Base-by-base conservation (phyloP, 2,797 vertebrate species). In the Cossypha dichroa region DNA sequence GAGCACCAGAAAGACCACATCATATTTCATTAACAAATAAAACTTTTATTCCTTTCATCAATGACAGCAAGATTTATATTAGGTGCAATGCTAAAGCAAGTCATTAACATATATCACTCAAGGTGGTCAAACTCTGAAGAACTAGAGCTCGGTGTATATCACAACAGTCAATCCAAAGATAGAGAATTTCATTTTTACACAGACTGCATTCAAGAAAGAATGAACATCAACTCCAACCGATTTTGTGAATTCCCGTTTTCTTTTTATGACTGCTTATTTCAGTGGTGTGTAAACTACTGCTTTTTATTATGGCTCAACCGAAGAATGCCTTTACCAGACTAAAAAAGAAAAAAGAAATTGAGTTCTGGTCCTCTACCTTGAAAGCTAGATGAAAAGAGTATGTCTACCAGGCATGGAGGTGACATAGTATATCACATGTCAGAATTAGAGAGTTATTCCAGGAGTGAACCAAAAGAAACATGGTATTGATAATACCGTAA, bases 1-100 rank as follows among this genome's bases (percentile, higher is more conserved):
- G 98, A 98, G 94, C 96, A 97, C 96, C 62, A 78, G 97, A 98
- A 97, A 97, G 95, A 94, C 96, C 97, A 98, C 98, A 98, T 98
- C 98, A 98, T 98, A 98, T 98, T 98, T 97, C 97, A 99, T 99
- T 98, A 96, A 88, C 97, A 98, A 99, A 99, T 99, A 96, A 98
- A 98, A 98, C 94, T 97, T 98, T 93, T 95, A 94, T 97, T 97
- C 94, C 92, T 95, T 96, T 96, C 91, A 89, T 96, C 87, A 93
- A 31, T n/a, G 77, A 96, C 95, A 96, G 58, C 43, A 96, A 96
- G 95, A 97, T 97, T 97, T 97, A 94, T 95, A 90, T 81, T 85
- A 86, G 63, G 54, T 91, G 70, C 88, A 94, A 90, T 95, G 58
- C 80, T 94, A 90, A 94, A 94, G 51, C 68, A 96, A 93, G 69